Conservation (phyloP, 2,113 vertebrate genomes). For the Amblyopsis rosae region DNA sequence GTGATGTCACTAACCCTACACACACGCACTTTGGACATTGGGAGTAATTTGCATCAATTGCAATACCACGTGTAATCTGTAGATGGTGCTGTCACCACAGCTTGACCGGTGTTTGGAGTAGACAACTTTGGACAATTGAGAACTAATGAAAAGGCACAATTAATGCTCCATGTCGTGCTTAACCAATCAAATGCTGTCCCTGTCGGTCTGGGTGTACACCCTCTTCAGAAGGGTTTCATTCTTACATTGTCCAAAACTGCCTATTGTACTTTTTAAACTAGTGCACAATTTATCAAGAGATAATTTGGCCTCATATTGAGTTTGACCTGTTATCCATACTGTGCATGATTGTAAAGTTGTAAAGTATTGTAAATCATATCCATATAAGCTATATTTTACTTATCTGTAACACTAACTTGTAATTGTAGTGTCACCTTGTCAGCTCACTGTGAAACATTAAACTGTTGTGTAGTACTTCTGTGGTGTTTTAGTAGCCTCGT, state of each 20-base stretch:
- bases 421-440: neutral
- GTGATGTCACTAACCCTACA: too few relatives aligned
- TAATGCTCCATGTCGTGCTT: too few relatives aligned
- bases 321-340: neutral
- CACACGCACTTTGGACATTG: too few relatives aligned
- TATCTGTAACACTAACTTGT: slow-evolving; percentile 42
- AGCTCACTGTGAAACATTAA: slow-evolving; percentile 11
- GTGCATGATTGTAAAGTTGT: neutral
- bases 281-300: neutral
- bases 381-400: slow-evolving; percentile 17
- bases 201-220: neutral
- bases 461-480: neutral
- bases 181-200: neutral
- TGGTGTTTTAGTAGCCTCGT: too few relatives aligned
- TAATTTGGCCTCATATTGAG: neutral
- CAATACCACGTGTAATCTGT: too few relatives aligned
- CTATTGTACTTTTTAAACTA: neutral
- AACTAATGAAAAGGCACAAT: too few relatives aligned
- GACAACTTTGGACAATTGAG: too few relatives aligned
- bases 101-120: too few relatives aligned
- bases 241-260: too few relatives aligned
- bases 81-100: too few relatives aligned
- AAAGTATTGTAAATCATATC: neutral
- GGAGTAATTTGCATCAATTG: too few relatives aligned
- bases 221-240: too few relatives aligned